Conservation (phyloP, 1,140 invertebrate genomes). For the Danaus plexippus region DNA sequence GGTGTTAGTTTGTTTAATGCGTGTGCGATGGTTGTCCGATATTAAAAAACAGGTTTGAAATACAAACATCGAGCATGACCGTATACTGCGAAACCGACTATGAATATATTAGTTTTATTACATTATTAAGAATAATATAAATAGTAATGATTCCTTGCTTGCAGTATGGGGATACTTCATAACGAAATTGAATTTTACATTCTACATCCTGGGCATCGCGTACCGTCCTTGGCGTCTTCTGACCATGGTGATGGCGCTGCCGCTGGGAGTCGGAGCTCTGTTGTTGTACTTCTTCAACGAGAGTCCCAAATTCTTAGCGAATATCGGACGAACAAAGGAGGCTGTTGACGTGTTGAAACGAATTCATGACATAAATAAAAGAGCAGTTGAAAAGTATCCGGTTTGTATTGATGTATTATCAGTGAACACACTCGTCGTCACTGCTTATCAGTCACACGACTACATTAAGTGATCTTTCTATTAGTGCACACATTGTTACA, state of each 20-base stretch:
- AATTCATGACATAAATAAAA: slow-evolving; percentile 72
- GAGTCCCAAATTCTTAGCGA: slow-evolving; percentile 79
- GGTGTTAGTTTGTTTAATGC: too few relatives aligned
- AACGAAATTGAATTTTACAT: slow-evolving; percentile 59
- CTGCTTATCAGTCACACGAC: too few relatives aligned
- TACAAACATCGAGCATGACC: too few relatives aligned
- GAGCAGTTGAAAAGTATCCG: slow-evolving; percentile 43
- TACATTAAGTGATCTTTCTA: too few relatives aligned
- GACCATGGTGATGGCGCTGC: slow-evolving; percentile 75
- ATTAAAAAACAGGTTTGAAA: too few relatives aligned
- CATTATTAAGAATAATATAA: neutral
- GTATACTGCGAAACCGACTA: too few relatives aligned
- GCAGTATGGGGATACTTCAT: slow-evolving; percentile 58
- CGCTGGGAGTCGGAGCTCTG: slow-evolving; percentile 74
- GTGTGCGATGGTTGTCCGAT: too few relatives aligned
- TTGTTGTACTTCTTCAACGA: slow-evolving; percentile 76
- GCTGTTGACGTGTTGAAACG: slow-evolving; percentile 69
- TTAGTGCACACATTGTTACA: too few relatives aligned
- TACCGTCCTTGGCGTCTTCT: slow-evolving; percentile 79
- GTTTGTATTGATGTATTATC: slow-evolving; percentile 19
- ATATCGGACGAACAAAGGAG: slow-evolving; percentile 71
- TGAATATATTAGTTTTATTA: neutral
- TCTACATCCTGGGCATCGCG: slow-evolving; percentile 50
- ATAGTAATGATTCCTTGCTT: slow-evolving; percentile 14
- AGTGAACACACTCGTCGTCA: too few relatives aligned